A percentile compares a stretch with the other conserved stretches of the same genome.
phyloP scores from a whole-genome alignment of 2,113 vertebrate genomes.

The Aegotheles bennettii region DNA sequence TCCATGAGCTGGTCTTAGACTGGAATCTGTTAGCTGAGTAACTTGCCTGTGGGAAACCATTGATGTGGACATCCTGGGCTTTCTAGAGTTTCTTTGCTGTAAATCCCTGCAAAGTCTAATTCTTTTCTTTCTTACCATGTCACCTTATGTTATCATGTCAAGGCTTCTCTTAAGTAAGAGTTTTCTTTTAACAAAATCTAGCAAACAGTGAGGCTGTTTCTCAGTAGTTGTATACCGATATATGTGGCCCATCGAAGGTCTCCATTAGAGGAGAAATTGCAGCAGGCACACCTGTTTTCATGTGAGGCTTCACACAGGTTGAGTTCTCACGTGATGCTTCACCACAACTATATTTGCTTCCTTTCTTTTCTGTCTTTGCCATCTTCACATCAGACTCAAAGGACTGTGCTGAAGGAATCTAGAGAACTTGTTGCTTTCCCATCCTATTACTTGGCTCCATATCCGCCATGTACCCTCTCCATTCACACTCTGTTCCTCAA shows the following conservation, averaged over 20 bases:
- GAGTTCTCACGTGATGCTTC: not conserved
- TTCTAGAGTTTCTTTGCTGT: not conserved
- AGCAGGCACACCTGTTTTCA: not conserved
- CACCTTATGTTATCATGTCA: not conserved
- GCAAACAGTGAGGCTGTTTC: not conserved
- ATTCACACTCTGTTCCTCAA: fast-evolving
- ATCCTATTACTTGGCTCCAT: not conserved
- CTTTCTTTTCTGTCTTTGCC: not conserved
- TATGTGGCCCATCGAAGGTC: not conserved
- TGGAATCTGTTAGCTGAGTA: not conserved
- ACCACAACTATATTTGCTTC: not conserved
- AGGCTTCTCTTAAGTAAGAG: not conserved
- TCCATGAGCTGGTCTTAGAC: not conserved
- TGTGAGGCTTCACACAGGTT: not conserved
- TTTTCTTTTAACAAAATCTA: not conserved
- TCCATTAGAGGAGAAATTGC: not conserved
- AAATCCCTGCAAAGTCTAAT: not conserved
- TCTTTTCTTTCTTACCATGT: not conserved
- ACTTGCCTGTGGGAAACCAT: not conserved
- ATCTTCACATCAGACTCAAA: not conserved
- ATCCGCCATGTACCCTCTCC: not conserved
- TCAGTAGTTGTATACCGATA: not conserved
- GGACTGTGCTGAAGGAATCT: not conserved
- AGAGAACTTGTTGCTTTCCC: not conserved
- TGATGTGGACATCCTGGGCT: not conserved